Base-by-base conservation (phyloP, 2,888 invertebrate species). In the Arge pagana region DNA sequence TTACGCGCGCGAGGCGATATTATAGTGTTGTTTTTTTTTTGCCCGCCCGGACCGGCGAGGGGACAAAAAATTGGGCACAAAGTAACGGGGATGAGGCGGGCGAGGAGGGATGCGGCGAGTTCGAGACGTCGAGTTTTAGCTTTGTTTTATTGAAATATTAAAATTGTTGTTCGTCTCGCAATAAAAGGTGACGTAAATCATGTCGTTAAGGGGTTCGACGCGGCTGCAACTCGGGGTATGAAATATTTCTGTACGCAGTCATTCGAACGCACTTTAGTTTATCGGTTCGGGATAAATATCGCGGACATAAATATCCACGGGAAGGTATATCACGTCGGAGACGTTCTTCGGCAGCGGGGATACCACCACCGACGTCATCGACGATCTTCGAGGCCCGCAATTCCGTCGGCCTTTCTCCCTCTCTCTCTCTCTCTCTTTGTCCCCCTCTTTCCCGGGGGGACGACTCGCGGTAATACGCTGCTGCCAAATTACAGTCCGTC, bases 401-500 rank as follows among this genome's bases (percentile, higher is more conserved):
- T n/a, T n/a, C n/a, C n/a, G n/a, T n/a, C n/a, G n/a, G n/a, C n/a
- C n/a, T n/a, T n/a, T n/a, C n/a, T n/a, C n/a, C n/a, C n/a, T n/a
- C n/a, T n/a, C n/a, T n/a, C n/a, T n/a, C n/a, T n/a, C n/a, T n/a
- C n/a, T n/a, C n/a, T n/a, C n/a, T n/a, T n/a, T n/a, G n/a, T n/a
- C n/a, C n/a, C n/a, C n/a, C n/a, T n/a, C n/a, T n/a, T n/a, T n/a
- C n/a, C n/a, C n/a, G n/a, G n/a, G n/a, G n/a, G n/a, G n/a, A 33
- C 31, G 19, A 23, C 21, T 45, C 45, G 23, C 45, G 45, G 31
- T 31, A 31, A 4, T 31, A 45, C 45, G n/a, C 63, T 67, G 73
- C 71, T 70, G 72, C 68, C 71, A 76, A 76, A 76, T 75, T 74
- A 74, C 72, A 74, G 72, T 67, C 58, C 64, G 69, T 61, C 66